Percentiles rank a stretch among this genome's conserved stretches.
Evolutionary conservation across 30 jellyfish, hydroid and myxozoan species (phyloP).

Genomic region (Rhopilema esculentum): DNA sequence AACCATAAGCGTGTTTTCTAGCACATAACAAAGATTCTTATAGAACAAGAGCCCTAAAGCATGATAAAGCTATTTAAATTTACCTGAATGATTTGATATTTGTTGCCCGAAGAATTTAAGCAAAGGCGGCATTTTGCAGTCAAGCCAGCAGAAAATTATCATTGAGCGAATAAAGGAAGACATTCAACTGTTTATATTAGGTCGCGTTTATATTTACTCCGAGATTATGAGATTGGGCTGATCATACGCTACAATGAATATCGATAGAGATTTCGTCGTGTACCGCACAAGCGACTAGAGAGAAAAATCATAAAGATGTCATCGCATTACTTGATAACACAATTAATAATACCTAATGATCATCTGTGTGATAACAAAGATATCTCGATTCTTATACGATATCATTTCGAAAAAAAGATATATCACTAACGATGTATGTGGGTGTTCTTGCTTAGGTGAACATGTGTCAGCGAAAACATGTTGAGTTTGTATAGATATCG

Average conservation of each 20-base stretch:
- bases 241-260: not conserved
- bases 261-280: not conserved
- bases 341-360: not conserved
- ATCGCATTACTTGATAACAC: not conserved
- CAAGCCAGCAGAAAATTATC: not conserved
- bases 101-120: conserved; percentile 20
- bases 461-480: too few species aligned
- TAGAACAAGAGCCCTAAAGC: conserved; percentile 34
- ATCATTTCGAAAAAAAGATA: too few species aligned
- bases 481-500: too few species aligned
- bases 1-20: conserved; percentile 27
- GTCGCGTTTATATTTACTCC: not conserved
- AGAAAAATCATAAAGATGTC: not conserved
- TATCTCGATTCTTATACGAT: too few species aligned
- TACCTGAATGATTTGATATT: conserved; percentile 12
- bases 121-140: conserved; percentile 10
- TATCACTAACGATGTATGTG: too few species aligned
- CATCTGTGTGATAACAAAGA: too few species aligned
- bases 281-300: not conserved
- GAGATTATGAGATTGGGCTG: not conserved
- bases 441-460: too few species aligned
- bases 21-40: conserved; percentile 11
- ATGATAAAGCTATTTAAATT: not conserved
- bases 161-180: not conserved
- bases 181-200: not conserved